These are phyloP conservation scores for Argyrosomus regius DNA, from an alignment of 2,797 vertebrate species.

Conservation along the genomic window DNA sequence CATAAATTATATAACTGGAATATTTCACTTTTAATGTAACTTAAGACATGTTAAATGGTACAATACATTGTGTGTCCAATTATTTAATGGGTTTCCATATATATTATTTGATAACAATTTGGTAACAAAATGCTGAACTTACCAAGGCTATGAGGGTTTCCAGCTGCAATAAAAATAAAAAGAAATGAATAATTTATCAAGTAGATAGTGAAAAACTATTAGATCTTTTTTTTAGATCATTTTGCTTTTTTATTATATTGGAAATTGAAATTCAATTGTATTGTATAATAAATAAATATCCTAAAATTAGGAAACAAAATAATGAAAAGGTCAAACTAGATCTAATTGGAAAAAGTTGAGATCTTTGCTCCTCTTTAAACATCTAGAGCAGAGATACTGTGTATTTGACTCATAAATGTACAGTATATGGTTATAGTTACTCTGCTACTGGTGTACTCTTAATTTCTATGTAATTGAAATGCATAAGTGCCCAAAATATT, in stretches of 20 bases:
- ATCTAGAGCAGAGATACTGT: not conserved
- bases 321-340: not conserved
- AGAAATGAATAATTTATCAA: not conserved
- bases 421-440: not conserved
- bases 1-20: not conserved
- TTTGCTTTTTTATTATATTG: not conserved
- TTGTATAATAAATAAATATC: not conserved
- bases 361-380: not conserved
- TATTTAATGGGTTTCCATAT: not conserved
- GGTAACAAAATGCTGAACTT: constrained; percentile 51
- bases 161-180: constrained; percentile 59
- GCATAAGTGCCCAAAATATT: too few relatives aligned
- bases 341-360: not conserved
- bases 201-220: not conserved
- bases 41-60: not conserved
- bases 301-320: not conserved
- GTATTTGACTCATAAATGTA: not conserved
- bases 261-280: not conserved
- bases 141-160: constrained; percentile 74
- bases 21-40: not conserved
- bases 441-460: not conserved
- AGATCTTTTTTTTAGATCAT: not conserved
- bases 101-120: not conserved
- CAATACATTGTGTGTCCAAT: not conserved
- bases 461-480: not conserved